phyloP scores from a whole-genome alignment of 2,888 invertebrate species.

The Allolobophora icterica region DNA sequence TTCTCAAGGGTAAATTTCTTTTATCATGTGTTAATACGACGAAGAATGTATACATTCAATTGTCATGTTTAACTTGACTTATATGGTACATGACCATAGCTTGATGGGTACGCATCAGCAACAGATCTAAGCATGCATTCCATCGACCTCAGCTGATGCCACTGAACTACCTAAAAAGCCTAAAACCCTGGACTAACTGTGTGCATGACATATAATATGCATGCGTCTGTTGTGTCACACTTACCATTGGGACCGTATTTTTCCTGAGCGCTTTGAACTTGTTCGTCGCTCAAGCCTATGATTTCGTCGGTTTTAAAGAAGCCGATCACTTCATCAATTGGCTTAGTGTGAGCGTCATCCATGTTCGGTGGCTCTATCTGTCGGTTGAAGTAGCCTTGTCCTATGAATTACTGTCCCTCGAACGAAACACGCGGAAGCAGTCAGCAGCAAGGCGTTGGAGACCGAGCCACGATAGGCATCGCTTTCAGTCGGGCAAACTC shows the following conservation, averaged over 20 bases:
- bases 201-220: neutral
- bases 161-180: neutral
- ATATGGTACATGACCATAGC: too few relatives aligned
- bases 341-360: slow-evolving; percentile 62
- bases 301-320: slow-evolving; percentile 87
- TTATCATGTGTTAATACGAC: too few relatives aligned
- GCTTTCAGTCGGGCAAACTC: neutral
- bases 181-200: neutral
- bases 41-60: too few relatives aligned
- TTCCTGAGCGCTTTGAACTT: slow-evolving; percentile 91
- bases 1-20: too few relatives aligned
- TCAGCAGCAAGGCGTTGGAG: slow-evolving; percentile 9
- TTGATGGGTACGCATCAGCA: too few relatives aligned
- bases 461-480: neutral
- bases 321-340: slow-evolving; percentile 79
- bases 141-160: too few relatives aligned
- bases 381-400: neutral
- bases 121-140: too few relatives aligned
- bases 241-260: slow-evolving; percentile 99
- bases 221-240: slow-evolving; percentile 18
- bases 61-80: too few relatives aligned
- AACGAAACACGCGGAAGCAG: neutral
- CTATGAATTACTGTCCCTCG: neutral
- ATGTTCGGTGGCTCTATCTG: slow-evolving; percentile 50
- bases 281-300: slow-evolving; percentile 86